A percentile compares a stretch with the other conserved stretches of the same genome.
These are phyloP conservation scores for Halichoeres trimaculatus DNA, from an alignment of 2,113 vertebrate genomes.

Conservation along the genomic window DNA sequence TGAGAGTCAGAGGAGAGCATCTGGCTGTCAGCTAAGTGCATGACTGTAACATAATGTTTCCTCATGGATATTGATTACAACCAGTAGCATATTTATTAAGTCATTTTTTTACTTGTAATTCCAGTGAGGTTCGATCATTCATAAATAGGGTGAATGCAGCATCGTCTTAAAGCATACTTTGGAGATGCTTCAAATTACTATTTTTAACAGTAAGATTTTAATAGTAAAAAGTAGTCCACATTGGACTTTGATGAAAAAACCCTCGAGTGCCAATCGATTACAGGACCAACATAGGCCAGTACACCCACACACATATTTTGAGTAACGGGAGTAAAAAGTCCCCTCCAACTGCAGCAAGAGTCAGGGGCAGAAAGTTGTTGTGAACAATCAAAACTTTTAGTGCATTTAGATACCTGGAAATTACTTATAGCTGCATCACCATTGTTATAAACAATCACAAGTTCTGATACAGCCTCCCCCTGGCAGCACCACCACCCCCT, in stretches of 20 bases:
- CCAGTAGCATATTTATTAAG: not conserved
- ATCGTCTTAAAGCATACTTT: not conserved
- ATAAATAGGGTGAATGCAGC: not conserved
- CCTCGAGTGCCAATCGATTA: not conserved
- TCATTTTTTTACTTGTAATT: conserved; percentile 12
- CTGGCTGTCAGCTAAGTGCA: conserved; percentile 1
- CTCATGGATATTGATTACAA: conserved; percentile 37
- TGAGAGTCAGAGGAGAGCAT: conserved; percentile 16
- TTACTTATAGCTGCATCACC: not conserved
- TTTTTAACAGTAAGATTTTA: not conserved
- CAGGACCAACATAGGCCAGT: not conserved
- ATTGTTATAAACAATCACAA: conserved; percentile 23
- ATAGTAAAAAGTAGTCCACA: conserved; percentile 1
- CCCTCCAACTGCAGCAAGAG: not conserved
- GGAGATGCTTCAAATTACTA: not conserved
- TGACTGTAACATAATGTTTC: not conserved
- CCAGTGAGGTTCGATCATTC: not conserved
- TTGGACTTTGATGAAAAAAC: not conserved
- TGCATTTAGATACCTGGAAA: conserved; percentile 8
- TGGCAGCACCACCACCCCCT: conserved; percentile 21
- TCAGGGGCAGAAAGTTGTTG: not conserved
- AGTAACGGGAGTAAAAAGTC: not conserved
- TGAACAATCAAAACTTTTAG: not conserved
- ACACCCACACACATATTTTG: not conserved
- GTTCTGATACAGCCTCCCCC: conserved; percentile 20